Percentiles rank a stretch among this genome's conserved stretches.
Evolutionary conservation across 2,888 invertebrate species (phyloP).

Genomic region (Achlya flavicornis): DNA sequence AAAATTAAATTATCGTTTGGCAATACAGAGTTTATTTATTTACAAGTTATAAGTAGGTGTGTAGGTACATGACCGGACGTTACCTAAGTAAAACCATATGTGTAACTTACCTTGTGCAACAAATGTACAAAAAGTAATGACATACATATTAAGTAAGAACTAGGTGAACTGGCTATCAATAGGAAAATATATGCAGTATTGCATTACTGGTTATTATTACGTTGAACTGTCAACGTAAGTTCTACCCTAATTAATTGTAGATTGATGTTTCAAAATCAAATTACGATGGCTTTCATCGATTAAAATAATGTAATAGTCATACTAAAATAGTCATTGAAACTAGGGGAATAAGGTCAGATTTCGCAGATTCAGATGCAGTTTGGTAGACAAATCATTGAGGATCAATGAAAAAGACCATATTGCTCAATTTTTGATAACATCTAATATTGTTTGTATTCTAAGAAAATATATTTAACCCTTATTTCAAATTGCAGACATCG

Average conservation of each 20-base stretch:
- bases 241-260: neutral
- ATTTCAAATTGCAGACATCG: too few species aligned
- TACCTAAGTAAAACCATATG: conserved; percentile 12
- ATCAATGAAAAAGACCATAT: too few species aligned
- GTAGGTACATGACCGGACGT: conserved; percentile 11
- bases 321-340: too few species aligned
- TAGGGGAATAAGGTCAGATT: too few species aligned
- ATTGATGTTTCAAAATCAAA: neutral
- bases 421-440: too few species aligned
- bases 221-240: neutral
- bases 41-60: conserved; percentile 10
- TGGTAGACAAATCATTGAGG: too few species aligned
- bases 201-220: neutral
- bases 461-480: too few species aligned
- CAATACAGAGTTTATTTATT: conserved; percentile 4
- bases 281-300: neutral
- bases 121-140: conserved; percentile 5
- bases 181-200: conserved; percentile 1
- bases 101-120: conserved; percentile 9
- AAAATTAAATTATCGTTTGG: neutral
- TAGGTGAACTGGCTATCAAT: conserved; percentile 7
- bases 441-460: too few species aligned
- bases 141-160: conserved; percentile 9
- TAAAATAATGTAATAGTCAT: too few species aligned
- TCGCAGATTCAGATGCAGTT: too few species aligned